Conservation (phyloP, 1,140 invertebrate species). For the Heliconius melpomene region DNA sequence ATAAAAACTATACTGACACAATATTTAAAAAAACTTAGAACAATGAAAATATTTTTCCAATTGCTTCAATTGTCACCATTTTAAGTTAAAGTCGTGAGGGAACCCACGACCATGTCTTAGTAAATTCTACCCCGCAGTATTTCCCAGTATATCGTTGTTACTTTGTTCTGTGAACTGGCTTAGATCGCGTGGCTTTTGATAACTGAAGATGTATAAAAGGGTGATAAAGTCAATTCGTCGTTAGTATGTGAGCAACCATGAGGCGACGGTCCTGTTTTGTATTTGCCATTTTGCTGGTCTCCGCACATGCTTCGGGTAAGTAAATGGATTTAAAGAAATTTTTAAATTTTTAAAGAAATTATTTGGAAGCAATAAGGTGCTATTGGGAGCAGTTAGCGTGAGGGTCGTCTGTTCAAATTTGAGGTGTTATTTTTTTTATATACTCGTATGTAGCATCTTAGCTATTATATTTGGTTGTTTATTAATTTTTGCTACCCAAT, state of each 20-base stretch:
- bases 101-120: constrained; percentile 32
- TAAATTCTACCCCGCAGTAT: constrained; percentile 42
- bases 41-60: neutral
- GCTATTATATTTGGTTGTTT: no score
- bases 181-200: constrained; percentile 46
- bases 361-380: no score
- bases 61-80: neutral
- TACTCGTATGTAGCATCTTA: no score
- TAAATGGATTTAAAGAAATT: constrained; percentile 7
- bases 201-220: constrained; percentile 66
- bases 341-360: neutral
- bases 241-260: constrained; percentile 57
- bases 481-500: no score
- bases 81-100: constrained; percentile 18
- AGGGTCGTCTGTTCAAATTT: no score
- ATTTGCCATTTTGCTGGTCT: constrained; percentile 54
- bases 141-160: constrained; percentile 44
- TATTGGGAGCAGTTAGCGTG: no score
- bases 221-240: constrained; percentile 43
- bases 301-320: constrained; percentile 62
- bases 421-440: no score
- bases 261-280: constrained; percentile 49
- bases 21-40: neutral
- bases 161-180: constrained; percentile 47
- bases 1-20: neutral